Percentiles rank a stretch among this genome's conserved stretches.
Conservation (phyloP, 2,113 vertebrate species). For the Burhinus oedicnemus region DNA sequence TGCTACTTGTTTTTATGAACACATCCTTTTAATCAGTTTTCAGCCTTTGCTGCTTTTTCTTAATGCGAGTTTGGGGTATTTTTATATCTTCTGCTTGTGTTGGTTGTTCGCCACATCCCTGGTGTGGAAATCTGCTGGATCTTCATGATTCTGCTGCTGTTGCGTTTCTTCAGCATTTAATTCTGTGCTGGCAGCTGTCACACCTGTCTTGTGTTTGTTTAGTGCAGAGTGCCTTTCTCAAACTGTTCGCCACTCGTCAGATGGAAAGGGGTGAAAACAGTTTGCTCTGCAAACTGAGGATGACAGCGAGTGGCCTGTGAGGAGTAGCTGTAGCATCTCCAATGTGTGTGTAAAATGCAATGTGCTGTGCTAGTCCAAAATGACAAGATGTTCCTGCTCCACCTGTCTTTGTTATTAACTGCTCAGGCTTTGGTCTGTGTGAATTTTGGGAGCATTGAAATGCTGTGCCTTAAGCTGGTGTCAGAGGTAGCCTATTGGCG, state of each 20-base stretch:
- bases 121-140: not conserved
- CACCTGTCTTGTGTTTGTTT: conserved; percentile 3
- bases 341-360: not conserved
- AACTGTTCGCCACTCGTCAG: not conserved
- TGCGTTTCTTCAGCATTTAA: not conserved
- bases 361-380: not conserved
- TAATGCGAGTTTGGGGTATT: not conserved
- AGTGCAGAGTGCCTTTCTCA: not conserved
- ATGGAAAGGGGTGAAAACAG: not conserved
- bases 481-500: not conserved
- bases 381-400: not conserved
- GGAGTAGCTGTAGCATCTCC: not conserved
- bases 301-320: not conserved
- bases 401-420: not conserved
- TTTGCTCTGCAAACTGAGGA: not conserved
- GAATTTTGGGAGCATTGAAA: not conserved
- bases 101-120: not conserved
- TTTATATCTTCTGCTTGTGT: not conserved
- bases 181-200: not conserved
- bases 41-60: not conserved
- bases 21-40: not conserved
- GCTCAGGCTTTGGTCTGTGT: not conserved
- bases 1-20: not conserved
- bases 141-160: not conserved
- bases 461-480: not conserved